A percentile compares a stretch with the other conserved stretches of the same genome.
Conservation (phyloP, 2,797 vertebrate genomes). For the Podarcis lilfordi region DNA sequence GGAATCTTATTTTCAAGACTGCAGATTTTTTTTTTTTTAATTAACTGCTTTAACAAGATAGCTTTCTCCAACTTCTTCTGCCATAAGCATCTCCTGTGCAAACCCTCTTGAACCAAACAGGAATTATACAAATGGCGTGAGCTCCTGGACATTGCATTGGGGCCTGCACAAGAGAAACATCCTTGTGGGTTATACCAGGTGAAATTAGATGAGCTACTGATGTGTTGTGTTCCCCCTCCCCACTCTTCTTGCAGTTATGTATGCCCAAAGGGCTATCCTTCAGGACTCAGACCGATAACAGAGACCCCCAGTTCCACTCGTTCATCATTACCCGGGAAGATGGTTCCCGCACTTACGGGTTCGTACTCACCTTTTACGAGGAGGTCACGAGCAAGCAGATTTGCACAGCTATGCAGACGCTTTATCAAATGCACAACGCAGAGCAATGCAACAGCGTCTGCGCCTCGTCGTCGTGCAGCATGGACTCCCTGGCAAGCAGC, state of each 20-base stretch:
- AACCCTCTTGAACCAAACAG: background rate
- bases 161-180: background rate
- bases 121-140: background rate
- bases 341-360: constrained; percentile 91
- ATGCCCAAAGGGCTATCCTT: constrained; percentile 98
- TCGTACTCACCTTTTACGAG: constrained; percentile 95
- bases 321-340: constrained; percentile 92
- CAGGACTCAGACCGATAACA: constrained; percentile 87
- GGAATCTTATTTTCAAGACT: constrained; percentile 6
- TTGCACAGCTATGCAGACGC: constrained; percentile 95
- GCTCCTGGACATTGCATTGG: background rate
- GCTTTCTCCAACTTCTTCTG: background rate
- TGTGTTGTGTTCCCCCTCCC: background rate
- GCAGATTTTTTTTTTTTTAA: constrained; percentile 9
- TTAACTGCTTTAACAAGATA: background rate
- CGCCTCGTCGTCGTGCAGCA: constrained; percentile 90
- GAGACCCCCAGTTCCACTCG: constrained; percentile 91
- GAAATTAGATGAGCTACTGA: background rate
- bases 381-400: constrained; percentile 93
- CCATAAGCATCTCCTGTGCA: background rate
- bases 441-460: constrained; percentile 86
- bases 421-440: constrained; percentile 96
- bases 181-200: background rate
- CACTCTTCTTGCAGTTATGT: constrained; percentile 83
- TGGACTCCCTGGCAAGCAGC: constrained; percentile 95